Conservation (phyloP, 2,113 vertebrate genomes). For the Silurus glanis region DNA sequence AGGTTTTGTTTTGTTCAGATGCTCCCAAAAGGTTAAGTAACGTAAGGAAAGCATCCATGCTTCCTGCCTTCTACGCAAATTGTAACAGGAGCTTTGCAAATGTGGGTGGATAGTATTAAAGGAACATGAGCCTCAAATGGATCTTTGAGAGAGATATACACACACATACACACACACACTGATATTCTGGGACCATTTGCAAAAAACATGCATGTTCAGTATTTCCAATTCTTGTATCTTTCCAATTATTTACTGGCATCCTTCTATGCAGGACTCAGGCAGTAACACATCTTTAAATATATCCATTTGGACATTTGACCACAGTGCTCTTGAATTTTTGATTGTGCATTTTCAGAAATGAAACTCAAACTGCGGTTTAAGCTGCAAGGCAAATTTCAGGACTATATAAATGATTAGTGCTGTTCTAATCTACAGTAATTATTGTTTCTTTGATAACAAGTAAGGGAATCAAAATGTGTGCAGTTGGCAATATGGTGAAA, state of each 20-base stretch:
- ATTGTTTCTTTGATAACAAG: not conserved
- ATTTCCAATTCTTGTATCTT: not conserved
- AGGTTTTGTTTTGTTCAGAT: not conserved
- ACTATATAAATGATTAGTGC: not conserved
- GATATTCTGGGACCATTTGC: not conserved
- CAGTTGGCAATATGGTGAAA: not conserved
- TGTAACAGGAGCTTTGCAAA: slow-evolving; percentile 5
- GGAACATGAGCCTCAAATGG: slow-evolving; percentile 4
- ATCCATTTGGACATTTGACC: not conserved
- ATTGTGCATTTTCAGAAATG: not conserved
- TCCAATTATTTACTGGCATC: not conserved
- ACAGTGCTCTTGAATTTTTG: not conserved
- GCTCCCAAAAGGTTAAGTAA: slow-evolving; percentile 7
- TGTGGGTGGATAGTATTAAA: slow-evolving; percentile 7
- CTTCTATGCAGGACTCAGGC: not conserved
- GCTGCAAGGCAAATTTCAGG: not conserved
- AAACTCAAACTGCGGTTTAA: not conserved
- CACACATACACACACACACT: not conserved
- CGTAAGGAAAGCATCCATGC: not conserved
- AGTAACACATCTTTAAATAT: not conserved
- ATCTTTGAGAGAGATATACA: not conserved
- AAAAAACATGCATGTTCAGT: not conserved
- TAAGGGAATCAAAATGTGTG: not conserved
- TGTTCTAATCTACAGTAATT: not conserved
- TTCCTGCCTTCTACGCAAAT: slow-evolving; percentile 20